These are phyloP conservation scores for Rhinopithecus roxellana DNA, from an alignment of 2,113 vertebrate genomes.

Conservation along the genomic window DNA sequence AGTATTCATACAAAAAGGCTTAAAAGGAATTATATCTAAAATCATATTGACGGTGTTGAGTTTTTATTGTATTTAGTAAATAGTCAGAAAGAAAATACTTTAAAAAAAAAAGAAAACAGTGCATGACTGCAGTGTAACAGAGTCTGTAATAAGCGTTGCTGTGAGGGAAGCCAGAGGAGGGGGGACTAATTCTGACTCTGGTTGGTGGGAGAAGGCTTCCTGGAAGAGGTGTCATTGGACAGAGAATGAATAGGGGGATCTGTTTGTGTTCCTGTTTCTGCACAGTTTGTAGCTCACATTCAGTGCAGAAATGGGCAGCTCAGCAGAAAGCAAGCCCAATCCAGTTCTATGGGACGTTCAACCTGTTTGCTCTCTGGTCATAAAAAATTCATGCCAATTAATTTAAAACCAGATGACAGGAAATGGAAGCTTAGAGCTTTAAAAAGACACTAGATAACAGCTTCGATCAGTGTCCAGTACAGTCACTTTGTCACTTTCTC, in stretches of 20 bases:
- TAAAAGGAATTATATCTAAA: neutral
- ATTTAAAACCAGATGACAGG: constrained; percentile 75
- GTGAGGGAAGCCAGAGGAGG: neutral
- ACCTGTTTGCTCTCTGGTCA: constrained; percentile 66
- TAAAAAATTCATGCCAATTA: constrained; percentile 81
- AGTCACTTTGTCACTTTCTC: neutral
- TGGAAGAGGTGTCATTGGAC: neutral
- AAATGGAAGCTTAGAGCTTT: constrained; percentile 71
- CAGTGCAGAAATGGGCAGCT: neutral
- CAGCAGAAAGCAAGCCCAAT: neutral
- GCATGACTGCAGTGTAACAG: neutral
- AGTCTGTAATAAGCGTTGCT: neutral
- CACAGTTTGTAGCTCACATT: neutral
- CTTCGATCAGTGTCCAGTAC: neutral
- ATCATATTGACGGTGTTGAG: neutral
- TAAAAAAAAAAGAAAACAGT: neutral
- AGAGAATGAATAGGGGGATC: neutral
- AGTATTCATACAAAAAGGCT: neutral
- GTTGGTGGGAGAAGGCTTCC: neutral
- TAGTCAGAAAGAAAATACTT: neutral
- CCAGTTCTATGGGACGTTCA: constrained; percentile 51
- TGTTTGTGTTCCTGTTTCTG: neutral
- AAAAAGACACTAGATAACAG: constrained; percentile 52
- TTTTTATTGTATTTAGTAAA: neutral
- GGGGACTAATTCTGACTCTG: accelerated